Conservation (phyloP, 2,888 invertebrate genomes). For the Melieria crassipennis region DNA sequence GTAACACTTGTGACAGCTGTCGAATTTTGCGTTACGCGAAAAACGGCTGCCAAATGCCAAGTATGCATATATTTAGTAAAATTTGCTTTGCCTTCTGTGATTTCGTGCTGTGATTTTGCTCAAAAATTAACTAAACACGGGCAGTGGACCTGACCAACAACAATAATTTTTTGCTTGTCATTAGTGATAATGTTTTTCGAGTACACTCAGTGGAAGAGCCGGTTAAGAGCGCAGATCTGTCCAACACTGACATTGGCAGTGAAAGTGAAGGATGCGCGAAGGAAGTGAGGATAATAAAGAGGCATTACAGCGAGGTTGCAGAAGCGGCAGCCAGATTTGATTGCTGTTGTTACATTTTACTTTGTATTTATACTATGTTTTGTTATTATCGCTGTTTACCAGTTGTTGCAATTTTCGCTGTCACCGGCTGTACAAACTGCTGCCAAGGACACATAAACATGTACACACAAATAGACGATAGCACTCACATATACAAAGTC, state of each 20-base stretch:
- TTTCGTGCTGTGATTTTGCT: no score
- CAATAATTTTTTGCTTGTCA: background rate
- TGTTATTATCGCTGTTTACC: no score
- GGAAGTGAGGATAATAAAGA: slow-evolving; percentile 39
- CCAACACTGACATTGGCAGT: slow-evolving; percentile 50
- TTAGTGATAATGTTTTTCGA: background rate
- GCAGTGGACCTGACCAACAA: no score
- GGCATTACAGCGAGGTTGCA: slow-evolving; percentile 34
- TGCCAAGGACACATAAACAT: slow-evolving; percentile 6
- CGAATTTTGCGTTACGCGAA: slow-evolving; percentile 3
- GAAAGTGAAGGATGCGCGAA: slow-evolving; percentile 31
- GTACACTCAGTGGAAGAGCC: no score
- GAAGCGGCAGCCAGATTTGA: background rate
- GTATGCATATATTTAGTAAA: background rate
- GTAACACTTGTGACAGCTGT: slow-evolving; percentile 23
- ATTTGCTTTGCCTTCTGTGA: no score
- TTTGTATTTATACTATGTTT: no score
- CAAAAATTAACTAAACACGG: no score
- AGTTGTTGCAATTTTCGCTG: no score
- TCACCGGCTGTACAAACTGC: background rate
- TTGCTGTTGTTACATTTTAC: background rate
- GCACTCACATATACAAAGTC: background rate
- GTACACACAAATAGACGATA: background rate
- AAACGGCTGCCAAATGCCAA: slow-evolving; percentile 8
- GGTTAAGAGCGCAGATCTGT: slow-evolving; percentile 9